Conservation (phyloP, 2,113 vertebrate species). For the Oncorhynchus mykiss region DNA sequence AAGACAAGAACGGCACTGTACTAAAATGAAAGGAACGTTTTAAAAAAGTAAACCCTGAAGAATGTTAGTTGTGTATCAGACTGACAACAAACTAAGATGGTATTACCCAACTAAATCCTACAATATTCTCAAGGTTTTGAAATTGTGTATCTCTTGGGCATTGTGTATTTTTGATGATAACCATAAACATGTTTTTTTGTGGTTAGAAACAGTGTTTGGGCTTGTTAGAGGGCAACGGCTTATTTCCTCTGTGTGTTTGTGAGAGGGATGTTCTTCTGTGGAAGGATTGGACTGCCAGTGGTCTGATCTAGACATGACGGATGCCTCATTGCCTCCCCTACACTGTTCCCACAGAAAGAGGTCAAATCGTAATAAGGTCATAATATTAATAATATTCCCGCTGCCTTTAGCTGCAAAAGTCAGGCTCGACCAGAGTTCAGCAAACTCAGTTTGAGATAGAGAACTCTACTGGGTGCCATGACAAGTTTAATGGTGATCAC, state of each 20-base stretch:
- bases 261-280: constrained; percentile 5
- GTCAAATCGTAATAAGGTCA: neutral
- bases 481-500: neutral
- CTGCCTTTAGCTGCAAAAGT: neutral
- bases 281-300: neutral
- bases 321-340: neutral
- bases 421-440: neutral
- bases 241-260: constrained; percentile 9
- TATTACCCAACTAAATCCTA: no score
- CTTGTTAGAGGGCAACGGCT: neutral
- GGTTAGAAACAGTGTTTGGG: neutral
- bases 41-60: neutral
- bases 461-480: neutral
- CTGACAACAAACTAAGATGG: no score
- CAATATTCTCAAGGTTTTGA: no score
- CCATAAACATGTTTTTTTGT: neutral
- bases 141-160: neutral
- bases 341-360: neutral
- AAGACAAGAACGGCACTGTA: neutral
- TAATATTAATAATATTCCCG: neutral
- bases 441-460: neutral
- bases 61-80: neutral
- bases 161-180: neutral
- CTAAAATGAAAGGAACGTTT: no score
- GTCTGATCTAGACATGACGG: neutral